Evolutionary conservation across 1,140 invertebrate species (phyloP), one percentile per base, ranked within the genome.

Genomic region (Eulimnadia texana): DNA sequence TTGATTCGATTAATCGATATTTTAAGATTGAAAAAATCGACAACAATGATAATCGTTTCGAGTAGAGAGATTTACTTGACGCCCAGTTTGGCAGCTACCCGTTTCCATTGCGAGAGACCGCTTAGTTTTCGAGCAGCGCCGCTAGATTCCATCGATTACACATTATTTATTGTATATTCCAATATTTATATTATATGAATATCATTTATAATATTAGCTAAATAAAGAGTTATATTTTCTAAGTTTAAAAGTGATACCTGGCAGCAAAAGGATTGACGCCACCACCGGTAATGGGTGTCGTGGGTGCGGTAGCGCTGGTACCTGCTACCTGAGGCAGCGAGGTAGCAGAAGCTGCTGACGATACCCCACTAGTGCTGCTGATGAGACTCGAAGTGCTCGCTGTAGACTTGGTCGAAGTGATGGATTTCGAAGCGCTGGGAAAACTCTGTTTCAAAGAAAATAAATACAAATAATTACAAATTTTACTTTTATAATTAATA

Each of bases 11-110:
- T n/a, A n/a, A n/a, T n/a, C n/a, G n/a, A n/a, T n/a, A n/a, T n/a
- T n/a, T n/a, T n/a, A n/a, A n/a, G n/a, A n/a, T n/a, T n/a, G n/a
- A n/a, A n/a, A n/a, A n/a, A n/a, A n/a, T n/a, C n/a, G n/a, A n/a
- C n/a, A n/a, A n/a, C n/a, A n/a, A n/a, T 42, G 33, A 42, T 42
- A 42, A 42, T 42, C 16, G 33, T 42, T 42, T 42, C 33, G 6
- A n/a, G n/a, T n/a, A n/a, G n/a, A n/a, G n/a, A n/a, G n/a, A 9
- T 42, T 42, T 89, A 91, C 87, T 90, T 88, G 78, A 91, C 86
- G 82, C 88, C 88, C 69, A 91, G 84, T 77, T 90, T 91, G 75
- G 85, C 88, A 74, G 87, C 87, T 73, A 91, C 87, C 75, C 87
- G 82, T 70, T 85, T 82, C 88, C 87, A 91, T 77, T 88, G 87